Evolutionary conservation across 2,797 vertebrate species (phyloP).

Genomic region (Thripadectes ignobilis): DNA sequence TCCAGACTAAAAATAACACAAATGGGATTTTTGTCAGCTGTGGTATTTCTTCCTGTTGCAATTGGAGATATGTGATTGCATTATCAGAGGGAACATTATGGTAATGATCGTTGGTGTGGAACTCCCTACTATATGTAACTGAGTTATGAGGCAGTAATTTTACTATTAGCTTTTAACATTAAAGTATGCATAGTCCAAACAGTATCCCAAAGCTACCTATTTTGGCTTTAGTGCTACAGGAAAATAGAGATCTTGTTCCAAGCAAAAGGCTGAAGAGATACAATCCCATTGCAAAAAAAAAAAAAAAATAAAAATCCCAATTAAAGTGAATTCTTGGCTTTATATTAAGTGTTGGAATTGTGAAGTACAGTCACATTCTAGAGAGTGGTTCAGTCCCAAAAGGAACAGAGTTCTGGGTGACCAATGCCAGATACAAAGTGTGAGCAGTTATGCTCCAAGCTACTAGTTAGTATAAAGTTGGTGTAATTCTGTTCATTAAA

Average conservation of each 20-base stretch:
- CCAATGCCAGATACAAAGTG: not conserved
- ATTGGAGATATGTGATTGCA: not conserved
- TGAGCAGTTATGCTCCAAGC: not conserved
- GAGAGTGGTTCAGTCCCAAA: not conserved
- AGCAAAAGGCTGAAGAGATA: not conserved
- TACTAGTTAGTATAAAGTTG: not conserved
- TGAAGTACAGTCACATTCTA: not conserved
- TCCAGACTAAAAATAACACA: not conserved
- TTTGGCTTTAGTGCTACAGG: not conserved
- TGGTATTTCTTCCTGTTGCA: not conserved
- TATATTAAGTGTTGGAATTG: not conserved
- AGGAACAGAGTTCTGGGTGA: not conserved
- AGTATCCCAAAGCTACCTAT: not conserved
- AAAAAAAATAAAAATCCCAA: not conserved
- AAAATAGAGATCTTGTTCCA: not conserved
- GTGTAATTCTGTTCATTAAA: not conserved
- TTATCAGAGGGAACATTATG: not conserved
- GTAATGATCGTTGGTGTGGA: not conserved
- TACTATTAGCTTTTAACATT: not conserved
- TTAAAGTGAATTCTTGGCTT: not conserved
- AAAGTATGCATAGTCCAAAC: not conserved
- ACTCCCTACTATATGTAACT: not conserved
- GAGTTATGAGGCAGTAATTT: not conserved
- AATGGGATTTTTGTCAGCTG: not conserved
- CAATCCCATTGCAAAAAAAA: not conserved